Base-by-base conservation (phyloP, 2,113 vertebrate genomes). In the Zosterops borbonicus region DNA sequence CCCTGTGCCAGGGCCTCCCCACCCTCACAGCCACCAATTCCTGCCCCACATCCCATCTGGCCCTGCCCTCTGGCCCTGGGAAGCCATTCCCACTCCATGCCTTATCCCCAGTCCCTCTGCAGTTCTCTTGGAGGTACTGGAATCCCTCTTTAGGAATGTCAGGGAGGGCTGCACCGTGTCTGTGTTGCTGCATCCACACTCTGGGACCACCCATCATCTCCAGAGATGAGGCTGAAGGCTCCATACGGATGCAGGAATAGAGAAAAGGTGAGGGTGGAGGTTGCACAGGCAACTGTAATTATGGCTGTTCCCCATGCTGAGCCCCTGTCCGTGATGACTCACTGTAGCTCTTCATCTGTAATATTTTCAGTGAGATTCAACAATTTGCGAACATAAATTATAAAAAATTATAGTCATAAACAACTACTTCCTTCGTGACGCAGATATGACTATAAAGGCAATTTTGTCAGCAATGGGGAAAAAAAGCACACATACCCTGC, bases 41-140 rank as follows among this genome's bases (percentile, higher is more conserved):
- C 77, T 81, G 5, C 27, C 52, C 77, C 28, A n/a, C 0, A 28
- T 7, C 39, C 62, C 60, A 82, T 0, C 39, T 2, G 1, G 0
- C 2, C 28, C 60, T 89, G 77, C 60, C 60, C 60, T 89, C 52
- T 67, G 60, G 28, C 77, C 7, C 0, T 59, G 60, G 27, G 33
- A 11, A 89, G 53, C 33, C 69, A 60, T 67, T 59, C 1, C 69
- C 60, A 28, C 39, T 89, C 1, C 23, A 6, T 0, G 10, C 46
- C 69, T 46, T 68, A 46, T n/a, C 39, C 39, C 46, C 1, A 46
- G 53, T n/a, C 5, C 19, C 86, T 52, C 1, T 25, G 3, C 78
- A 76, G 87, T 53, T 75, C 46, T 39, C 9, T 29, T 47, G 78
- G 62, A 75, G 62, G 39, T 39, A 39, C 39, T 39, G 39, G 39